A percentile compares a stretch with the other conserved stretches of the same genome.
These are phyloP conservation scores for Brienomyrus longianalis DNA, from an alignment of 2,113 vertebrate species.

Conservation along the genomic window DNA sequence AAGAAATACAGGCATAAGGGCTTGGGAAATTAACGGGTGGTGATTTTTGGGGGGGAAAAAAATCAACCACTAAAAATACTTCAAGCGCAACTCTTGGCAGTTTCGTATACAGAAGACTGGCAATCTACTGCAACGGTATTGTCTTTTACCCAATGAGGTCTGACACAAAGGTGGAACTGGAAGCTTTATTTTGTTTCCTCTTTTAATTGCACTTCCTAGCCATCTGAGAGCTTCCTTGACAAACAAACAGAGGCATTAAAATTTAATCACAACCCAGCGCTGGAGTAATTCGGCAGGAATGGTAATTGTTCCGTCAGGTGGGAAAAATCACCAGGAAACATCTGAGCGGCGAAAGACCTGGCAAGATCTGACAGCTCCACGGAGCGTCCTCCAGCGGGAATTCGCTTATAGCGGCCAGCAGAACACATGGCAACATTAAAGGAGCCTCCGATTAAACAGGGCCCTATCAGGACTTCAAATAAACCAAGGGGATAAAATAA, in stretches of 20 bases:
- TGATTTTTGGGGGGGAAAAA: not conserved
- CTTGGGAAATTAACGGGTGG: not conserved
- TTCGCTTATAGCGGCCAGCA: not conserved
- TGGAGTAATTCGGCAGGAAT: constrained; percentile 1
- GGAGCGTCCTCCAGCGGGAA: not conserved
- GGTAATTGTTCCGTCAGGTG: not conserved
- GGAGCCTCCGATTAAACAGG: not conserved
- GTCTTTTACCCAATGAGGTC: not conserved
- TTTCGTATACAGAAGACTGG: not conserved
- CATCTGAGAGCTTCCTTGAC: constrained; percentile 7
- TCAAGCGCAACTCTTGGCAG: not conserved
- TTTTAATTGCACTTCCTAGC: not conserved
- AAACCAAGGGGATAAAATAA: not conserved
- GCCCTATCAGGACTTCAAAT: not conserved
- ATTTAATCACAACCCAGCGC: constrained; percentile 13
- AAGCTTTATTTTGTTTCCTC: not conserved
- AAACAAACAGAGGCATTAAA: constrained; percentile 15
- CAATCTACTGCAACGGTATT: not conserved
- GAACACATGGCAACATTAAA: not conserved
- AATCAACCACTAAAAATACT: not conserved
- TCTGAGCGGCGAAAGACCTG: not conserved
- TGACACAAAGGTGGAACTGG: not conserved
- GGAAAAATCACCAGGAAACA: not conserved
- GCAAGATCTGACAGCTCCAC: not conserved
- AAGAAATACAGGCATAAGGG: not conserved